These are phyloP conservation scores for Parascotia fuliginaria DNA, from an alignment of 2,888 invertebrate species.

Conservation along the genomic window DNA sequence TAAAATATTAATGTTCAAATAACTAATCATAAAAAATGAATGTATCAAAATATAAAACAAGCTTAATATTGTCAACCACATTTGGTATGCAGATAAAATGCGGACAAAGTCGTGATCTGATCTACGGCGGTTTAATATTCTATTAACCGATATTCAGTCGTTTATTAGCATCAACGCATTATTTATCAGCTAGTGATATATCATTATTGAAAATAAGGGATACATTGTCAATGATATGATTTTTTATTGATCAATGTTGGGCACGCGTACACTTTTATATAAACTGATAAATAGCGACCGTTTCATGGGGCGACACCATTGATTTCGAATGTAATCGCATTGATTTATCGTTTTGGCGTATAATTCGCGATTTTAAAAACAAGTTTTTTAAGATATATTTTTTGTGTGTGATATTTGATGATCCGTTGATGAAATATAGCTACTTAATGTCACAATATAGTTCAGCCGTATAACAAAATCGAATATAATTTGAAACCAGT, in stretches of 20 bases:
- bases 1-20: conserved; percentile 4
- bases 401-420: conserved; percentile 60
- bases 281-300: conserved; percentile 73
- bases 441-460: conserved; percentile 31
- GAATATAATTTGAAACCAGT: conserved; percentile 35
- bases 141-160: conserved; percentile 64
- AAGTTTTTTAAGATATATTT: conserved; percentile 45
- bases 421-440: conserved; percentile 59
- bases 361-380: conserved; percentile 69
- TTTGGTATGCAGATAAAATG: conserved; percentile 71
- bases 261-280: conserved; percentile 74
- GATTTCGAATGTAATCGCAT: conserved; percentile 64
- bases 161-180: conserved; percentile 44
- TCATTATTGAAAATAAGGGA: conserved; percentile 70
- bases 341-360: conserved; percentile 76
- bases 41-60: conserved; percentile 35
- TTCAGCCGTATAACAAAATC: conserved; percentile 20
- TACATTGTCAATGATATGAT: conserved; percentile 69
- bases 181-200: conserved; percentile 63
- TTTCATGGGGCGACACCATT: conserved; percentile 72
- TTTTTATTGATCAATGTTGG: conserved; percentile 71
- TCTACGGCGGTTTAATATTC: conserved; percentile 74
- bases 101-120: conserved; percentile 59
- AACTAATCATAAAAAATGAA: conserved; percentile 36
- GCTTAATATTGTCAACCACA: conserved; percentile 64